These are phyloP conservation scores for Oceanites oceanicus DNA, from an alignment of 2,113 vertebrate species.

Conservation along the genomic window DNA sequence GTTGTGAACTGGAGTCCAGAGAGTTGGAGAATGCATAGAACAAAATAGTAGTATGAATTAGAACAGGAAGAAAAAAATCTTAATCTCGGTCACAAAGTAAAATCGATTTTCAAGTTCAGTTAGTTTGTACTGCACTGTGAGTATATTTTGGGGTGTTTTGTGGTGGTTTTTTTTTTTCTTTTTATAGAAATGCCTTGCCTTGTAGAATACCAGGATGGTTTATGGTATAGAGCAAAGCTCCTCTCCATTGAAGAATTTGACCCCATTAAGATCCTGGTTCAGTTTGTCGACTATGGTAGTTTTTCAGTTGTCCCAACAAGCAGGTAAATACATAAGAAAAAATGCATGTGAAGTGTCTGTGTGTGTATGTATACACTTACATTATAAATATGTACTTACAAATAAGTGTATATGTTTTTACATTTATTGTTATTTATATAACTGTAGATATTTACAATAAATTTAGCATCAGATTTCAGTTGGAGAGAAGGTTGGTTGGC, in stretches of 20 bases:
- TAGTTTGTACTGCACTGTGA: neutral
- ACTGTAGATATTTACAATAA: neutral
- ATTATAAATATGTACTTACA: fast-evolving
- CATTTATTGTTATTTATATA: neutral
- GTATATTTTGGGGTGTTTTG: neutral
- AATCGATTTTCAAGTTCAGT: neutral
- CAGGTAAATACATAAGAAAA: conserved; percentile 73
- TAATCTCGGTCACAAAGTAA: neutral
- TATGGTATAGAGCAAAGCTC: conserved; percentile 87
- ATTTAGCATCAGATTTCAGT: neutral
- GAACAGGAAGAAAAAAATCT: neutral
- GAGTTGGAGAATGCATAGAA: neutral
- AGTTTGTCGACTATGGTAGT: conserved; percentile 92
- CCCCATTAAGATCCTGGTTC: conserved; percentile 80
- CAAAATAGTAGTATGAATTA: neutral
- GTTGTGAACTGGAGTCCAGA: neutral
- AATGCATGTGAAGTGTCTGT: neutral
- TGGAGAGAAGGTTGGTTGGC: neutral
- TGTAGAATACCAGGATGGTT: conserved; percentile 86
- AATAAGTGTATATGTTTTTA: neutral
- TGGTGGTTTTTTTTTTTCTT: neutral
- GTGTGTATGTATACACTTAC: neutral
- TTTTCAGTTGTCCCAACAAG: conserved; percentile 76
- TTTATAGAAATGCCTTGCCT: conserved; percentile 86
- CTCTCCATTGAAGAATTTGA: conserved; percentile 74